Conservation (phyloP, 92 coral and sea anemone genomes). For the Porites evermanni region DNA sequence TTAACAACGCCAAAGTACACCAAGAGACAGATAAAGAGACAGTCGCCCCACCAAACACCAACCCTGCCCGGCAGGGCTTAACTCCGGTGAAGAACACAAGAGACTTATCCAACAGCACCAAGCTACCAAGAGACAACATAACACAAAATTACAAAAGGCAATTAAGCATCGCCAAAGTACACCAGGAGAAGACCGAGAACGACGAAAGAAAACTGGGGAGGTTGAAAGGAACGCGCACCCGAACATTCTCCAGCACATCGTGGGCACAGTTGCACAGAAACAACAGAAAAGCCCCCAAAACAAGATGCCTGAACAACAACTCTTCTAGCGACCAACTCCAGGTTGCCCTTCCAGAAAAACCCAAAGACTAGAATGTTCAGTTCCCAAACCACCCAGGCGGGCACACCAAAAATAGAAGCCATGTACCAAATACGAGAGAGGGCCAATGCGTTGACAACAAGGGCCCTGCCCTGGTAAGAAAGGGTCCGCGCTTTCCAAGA, state of each 20-base stretch:
- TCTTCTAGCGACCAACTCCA: not conserved
- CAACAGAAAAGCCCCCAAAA: not conserved
- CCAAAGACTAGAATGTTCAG: not conserved
- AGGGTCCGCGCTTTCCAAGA: conserved; percentile 30
- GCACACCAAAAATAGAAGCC: not conserved
- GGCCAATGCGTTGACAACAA: conserved; percentile 20
- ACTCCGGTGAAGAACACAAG: not conserved
- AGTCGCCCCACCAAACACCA: too few species aligned
- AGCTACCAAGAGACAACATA: not conserved
- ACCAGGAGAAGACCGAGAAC: not conserved
- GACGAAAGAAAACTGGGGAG: not conserved
- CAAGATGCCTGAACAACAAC: not conserved
- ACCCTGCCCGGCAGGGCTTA: not conserved
- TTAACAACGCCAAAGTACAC: too few species aligned
- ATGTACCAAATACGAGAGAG: conserved; percentile 29
- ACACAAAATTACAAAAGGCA: not conserved
- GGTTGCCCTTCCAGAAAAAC: conserved; percentile 35
- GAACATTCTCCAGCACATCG: not conserved
- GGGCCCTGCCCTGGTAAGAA: conserved; percentile 22
- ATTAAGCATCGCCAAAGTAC: too few species aligned
- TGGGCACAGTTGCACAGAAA: not conserved
- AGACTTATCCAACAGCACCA: not conserved
- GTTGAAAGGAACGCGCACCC: not conserved
- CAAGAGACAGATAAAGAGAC: too few species aligned
- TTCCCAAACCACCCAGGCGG: not conserved